These are phyloP conservation scores for Cephalotes varians DNA, from an alignment of 2,888 invertebrate genomes.

Conservation along the genomic window DNA sequence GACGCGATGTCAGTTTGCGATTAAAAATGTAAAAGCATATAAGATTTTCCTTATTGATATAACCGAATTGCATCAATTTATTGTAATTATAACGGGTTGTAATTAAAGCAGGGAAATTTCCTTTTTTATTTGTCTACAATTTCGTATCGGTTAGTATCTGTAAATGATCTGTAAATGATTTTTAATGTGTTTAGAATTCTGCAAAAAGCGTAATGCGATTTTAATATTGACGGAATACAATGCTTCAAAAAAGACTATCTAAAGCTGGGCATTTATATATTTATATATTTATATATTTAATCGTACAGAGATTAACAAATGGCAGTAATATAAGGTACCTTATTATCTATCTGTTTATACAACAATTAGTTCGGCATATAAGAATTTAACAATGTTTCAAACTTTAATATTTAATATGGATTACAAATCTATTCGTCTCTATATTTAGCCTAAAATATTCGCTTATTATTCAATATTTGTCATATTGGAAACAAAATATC, in stretches of 20 bases:
- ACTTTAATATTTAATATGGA: neutral
- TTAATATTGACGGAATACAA: neutral
- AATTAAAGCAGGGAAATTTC: too few species aligned
- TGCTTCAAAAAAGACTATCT: neutral
- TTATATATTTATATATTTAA: conserved; percentile 3
- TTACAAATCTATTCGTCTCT: neutral
- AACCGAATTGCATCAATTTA: conserved; percentile 4
- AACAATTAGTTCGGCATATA: conserved; percentile 5
- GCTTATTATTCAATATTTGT: neutral
- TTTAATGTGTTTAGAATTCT: too few species aligned
- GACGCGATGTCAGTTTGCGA: neutral
- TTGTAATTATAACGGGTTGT: neutral
- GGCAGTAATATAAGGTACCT: conserved; percentile 4
- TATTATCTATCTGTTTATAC: neutral
- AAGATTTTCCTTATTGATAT: neutral
- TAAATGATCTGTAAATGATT: neutral
- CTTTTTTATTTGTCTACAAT: neutral
- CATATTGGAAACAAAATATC: neutral
- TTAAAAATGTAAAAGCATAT: neutral
- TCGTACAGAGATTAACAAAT: conserved; percentile 21
- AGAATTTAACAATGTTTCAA: neutral
- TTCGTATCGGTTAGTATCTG: neutral
- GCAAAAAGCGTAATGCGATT: too few species aligned
- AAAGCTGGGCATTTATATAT: neutral
- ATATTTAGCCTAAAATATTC: neutral